Conservation (phyloP, 2,888 invertebrate genomes). For the Autographa pulchrina region DNA sequence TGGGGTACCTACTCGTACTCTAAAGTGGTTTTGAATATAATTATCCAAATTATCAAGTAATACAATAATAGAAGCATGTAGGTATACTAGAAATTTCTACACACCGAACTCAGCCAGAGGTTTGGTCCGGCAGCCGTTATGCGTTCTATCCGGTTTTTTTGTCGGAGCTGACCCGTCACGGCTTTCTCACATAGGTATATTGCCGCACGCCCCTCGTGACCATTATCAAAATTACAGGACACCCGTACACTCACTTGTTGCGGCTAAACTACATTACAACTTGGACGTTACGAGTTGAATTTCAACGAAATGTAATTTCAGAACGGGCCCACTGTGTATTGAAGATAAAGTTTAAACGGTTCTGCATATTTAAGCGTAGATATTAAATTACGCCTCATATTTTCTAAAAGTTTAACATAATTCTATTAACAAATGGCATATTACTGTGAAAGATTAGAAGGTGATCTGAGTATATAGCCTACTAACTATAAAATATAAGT, state of each 20-base stretch:
- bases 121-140: constrained; percentile 18
- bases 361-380: constrained; percentile 34
- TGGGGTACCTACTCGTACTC: no score
- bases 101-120: constrained; percentile 7
- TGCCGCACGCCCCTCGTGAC: constrained; percentile 64
- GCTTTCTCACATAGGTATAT: constrained; percentile 68
- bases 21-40: no score
- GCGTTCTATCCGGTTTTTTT: constrained; percentile 27
- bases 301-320: constrained; percentile 56
- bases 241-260: constrained; percentile 64
- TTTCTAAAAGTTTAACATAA: constrained; percentile 22
- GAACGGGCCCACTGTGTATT: constrained; percentile 14
- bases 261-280: constrained; percentile 56
- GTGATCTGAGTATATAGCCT: constrained; percentile 22
- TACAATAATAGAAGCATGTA: constrained; percentile 31
- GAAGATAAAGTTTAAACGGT: constrained; percentile 38
- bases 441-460: constrained; percentile 22
- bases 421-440: constrained; percentile 44
- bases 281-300: constrained; percentile 54
- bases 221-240: constrained; percentile 81
- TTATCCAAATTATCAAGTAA: not conserved
- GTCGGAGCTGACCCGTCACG: constrained; percentile 43
- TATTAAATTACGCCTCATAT: constrained; percentile 24
- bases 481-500: constrained; percentile 50
- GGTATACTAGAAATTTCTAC: constrained; percentile 47